These are phyloP conservation scores for Labrus mixtus DNA, from an alignment of 2,113 vertebrate species.

Conservation along the genomic window DNA sequence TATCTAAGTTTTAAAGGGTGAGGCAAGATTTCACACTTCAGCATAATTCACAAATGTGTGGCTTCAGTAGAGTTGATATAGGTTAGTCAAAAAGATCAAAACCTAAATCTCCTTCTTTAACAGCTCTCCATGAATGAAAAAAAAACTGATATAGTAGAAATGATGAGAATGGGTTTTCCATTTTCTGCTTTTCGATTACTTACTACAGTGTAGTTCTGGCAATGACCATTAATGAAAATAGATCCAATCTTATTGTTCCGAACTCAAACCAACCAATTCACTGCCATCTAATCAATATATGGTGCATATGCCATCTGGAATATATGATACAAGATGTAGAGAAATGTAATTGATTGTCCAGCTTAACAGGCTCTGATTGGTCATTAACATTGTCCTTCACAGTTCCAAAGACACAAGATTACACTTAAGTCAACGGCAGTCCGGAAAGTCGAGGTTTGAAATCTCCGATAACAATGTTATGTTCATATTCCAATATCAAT, in stretches of 20 bases:
- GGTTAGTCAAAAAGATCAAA: background rate
- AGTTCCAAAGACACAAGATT: background rate
- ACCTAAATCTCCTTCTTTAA: background rate
- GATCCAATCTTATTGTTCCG: background rate
- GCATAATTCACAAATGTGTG: background rate
- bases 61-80: background rate
- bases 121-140: background rate
- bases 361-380: background rate
- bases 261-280: background rate
- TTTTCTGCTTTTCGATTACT: too few species aligned
- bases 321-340: background rate
- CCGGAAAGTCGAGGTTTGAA: constrained; percentile 1
- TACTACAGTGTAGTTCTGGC: background rate
- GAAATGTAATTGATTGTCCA: background rate
- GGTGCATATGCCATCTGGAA: constrained; percentile 1
- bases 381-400: background rate
- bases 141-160: too few species aligned
- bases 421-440: background rate
- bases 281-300: constrained; percentile 29
- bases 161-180: too few species aligned
- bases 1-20: background rate
- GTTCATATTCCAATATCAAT: constrained; percentile 9
- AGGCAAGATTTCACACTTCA: background rate
- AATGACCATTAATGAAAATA: background rate
- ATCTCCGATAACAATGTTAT: background rate